Base-by-base conservation (phyloP, 2,888 invertebrate species). In the Microdon myrmicae region DNA sequence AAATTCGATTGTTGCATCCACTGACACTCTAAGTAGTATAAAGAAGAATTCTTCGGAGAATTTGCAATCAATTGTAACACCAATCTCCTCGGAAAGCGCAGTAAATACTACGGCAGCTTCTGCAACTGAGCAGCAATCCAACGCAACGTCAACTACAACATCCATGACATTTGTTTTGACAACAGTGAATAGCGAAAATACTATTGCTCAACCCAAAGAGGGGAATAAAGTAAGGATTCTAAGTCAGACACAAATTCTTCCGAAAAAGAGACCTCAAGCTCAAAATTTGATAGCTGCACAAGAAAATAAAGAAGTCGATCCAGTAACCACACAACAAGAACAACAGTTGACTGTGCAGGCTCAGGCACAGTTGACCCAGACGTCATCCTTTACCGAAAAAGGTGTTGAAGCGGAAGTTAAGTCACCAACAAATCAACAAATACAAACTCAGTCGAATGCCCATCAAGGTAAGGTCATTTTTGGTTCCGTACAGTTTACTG, bases 21-120 rank as follows among this genome's bases (percentile, higher is more conserved):
- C 29, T 4, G 54, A 61, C 16, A 12, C 10, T 17, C 23, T 9
- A 6, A 35, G 14, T 28, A 58, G 6, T 7, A 51, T 32, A 9
- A 64, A 64, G 22, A 51, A 47, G 10, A 64, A 64, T 19, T 44
- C 44, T 1, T 38, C 10, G 17, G 60, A 55, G 8, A 12, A 23
- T 4, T 49, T n/a, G 23, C 37, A 34, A 4, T 19, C 20, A 10
- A 23, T 29, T 2, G 32, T 17, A n/a, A 37, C 17, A 19, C 14
- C 22, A 19, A n/a, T 47, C 5, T 9, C 23, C 10, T 17, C 16
- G 28, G 26, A 32, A n/a, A 9, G 7, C 4, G 19, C 80, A 6
- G 74, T 78, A 23, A 75, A 77, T 67, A 79, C 80, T 78, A 74
- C 79, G 58, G 72, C 81, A 69, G 82, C 82, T 60, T 75, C 80